Percentiles rank a stretch among this genome's conserved stretches.
Evolutionary conservation across 2,888 invertebrate genomes (phyloP).

Genomic region (Diaprepes abbreviatus): DNA sequence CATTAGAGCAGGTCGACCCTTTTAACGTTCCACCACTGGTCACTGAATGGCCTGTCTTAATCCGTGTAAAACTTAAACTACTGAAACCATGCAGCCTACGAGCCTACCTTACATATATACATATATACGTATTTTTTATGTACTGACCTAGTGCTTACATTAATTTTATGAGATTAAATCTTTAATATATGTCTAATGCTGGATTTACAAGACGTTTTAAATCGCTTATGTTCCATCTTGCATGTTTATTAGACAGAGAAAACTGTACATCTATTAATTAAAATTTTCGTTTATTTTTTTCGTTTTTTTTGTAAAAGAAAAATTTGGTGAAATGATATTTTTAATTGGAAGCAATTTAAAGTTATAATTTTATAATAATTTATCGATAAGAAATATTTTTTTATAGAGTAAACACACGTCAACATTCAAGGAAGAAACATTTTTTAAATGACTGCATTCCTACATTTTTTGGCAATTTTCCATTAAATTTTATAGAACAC

Average conservation of each 20-base stretch:
- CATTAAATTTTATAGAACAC: too few relatives aligned
- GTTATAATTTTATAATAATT: too few relatives aligned
- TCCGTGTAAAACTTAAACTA: neutral
- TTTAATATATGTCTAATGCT: neutral
- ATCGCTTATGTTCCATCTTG: neutral
- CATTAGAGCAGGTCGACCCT: too few relatives aligned
- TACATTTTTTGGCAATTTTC: neutral
- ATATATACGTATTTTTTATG: neutral
- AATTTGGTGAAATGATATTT: too few relatives aligned
- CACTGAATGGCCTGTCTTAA: neutral
- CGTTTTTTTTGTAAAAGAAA: too few relatives aligned
- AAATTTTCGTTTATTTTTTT: too few relatives aligned
- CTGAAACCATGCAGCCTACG: neutral
- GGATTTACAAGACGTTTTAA: neutral
- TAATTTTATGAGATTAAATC: slow-evolving; percentile 8
- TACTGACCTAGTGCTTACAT: neutral
- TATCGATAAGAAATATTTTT: neutral
- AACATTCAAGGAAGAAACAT: neutral
- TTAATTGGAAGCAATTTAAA: too few relatives aligned
- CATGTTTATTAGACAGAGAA: neutral
- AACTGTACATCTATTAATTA: too few relatives aligned
- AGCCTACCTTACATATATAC: neutral
- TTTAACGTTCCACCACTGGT: too few relatives aligned
- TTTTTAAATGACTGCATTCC: neutral
- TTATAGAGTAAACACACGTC: neutral